Percentiles rank a stretch among this genome's conserved stretches.
phyloP scores from a whole-genome alignment of 2,888 invertebrate genomes.

The Drosophila bunnanda region DNA sequence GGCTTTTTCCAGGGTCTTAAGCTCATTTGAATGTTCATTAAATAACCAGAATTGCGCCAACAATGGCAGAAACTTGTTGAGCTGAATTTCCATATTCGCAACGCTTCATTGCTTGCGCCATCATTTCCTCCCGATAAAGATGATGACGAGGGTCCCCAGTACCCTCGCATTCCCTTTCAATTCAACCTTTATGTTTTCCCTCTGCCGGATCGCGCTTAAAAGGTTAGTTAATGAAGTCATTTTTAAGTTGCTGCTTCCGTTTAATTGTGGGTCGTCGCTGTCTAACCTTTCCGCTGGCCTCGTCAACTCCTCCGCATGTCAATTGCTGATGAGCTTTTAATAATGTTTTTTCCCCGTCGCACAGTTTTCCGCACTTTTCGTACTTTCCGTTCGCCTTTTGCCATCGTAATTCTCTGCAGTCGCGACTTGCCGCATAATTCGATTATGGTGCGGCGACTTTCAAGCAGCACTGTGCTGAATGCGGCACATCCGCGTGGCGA shows the following conservation, averaged over 20 bases:
- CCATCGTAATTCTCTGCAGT: conserved; percentile 71
- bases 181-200: neutral
- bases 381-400: conserved; percentile 36
- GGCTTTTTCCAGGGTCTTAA: neutral
- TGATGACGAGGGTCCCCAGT: conserved; percentile 5
- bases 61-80: conserved; percentile 13
- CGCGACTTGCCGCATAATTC: conserved; percentile 74
- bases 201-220: conserved; percentile 34
- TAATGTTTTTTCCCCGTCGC: conserved; percentile 63
- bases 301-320: conserved; percentile 65
- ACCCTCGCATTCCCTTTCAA: conserved; percentile 7
- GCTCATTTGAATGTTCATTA: conserved; percentile 13
- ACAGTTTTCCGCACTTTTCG: conserved; percentile 1
- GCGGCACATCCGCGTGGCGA: conserved; percentile 63
- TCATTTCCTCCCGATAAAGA: conserved; percentile 9
- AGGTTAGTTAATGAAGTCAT: conserved; percentile 70
- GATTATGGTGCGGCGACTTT: conserved; percentile 75
- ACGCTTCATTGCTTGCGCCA: conserved; percentile 11
- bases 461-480: conserved; percentile 55
- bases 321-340: conserved; percentile 80
- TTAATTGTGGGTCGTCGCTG: conserved; percentile 61
- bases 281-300: conserved; percentile 38
- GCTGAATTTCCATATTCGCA: conserved; percentile 22
- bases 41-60: neutral
- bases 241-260: conserved; percentile 69